A percentile compares a stretch with the other conserved stretches of the same genome.
phyloP scores from a whole-genome alignment of 2,797 vertebrate species.

The Liasis olivaceus region DNA sequence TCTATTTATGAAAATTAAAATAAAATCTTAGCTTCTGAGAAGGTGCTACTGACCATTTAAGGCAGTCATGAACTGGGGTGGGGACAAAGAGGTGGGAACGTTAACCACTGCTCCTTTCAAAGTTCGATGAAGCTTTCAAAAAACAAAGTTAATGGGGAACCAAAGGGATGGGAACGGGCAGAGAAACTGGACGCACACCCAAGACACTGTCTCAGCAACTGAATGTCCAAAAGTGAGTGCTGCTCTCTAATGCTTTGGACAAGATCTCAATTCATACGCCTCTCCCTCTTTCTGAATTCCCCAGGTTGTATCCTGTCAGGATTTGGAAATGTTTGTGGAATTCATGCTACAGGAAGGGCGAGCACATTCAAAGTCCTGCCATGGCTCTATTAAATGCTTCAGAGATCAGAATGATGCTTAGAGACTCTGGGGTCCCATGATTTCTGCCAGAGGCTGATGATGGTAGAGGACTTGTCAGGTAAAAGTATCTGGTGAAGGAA shows the following conservation, averaged over 20 bases:
- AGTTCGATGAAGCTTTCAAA: constrained; percentile 64
- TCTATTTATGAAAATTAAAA: not conserved
- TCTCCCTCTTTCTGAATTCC: constrained; percentile 67
- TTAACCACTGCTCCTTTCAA: constrained; percentile 47
- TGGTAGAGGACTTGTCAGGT: not conserved
- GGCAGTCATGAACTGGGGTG: constrained; percentile 43
- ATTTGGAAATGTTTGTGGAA: constrained; percentile 67
- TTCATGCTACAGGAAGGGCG: constrained; percentile 40
- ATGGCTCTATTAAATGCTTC: constrained; percentile 46
- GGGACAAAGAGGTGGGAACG: constrained; percentile 3
- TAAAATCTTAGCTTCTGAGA: not conserved
- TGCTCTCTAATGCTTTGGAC: constrained; percentile 60
- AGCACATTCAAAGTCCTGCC: constrained; percentile 29
- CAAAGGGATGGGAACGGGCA: too few species aligned
- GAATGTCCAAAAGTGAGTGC: constrained; percentile 36
- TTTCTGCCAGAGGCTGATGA: constrained; percentile 11
- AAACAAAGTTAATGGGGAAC: constrained; percentile 41
- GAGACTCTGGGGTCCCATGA: not conserved
- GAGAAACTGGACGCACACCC: constrained; percentile 33
- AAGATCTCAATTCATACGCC: constrained; percentile 63
- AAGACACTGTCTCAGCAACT: constrained; percentile 49
- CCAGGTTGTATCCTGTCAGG: constrained; percentile 64
- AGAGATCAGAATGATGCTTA: constrained; percentile 4
- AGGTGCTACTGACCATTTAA: constrained; percentile 49
- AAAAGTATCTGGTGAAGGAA: not conserved